Evolutionary conservation across 2,113 vertebrate species (phyloP).

Genomic region (Vimba vimba): DNA sequence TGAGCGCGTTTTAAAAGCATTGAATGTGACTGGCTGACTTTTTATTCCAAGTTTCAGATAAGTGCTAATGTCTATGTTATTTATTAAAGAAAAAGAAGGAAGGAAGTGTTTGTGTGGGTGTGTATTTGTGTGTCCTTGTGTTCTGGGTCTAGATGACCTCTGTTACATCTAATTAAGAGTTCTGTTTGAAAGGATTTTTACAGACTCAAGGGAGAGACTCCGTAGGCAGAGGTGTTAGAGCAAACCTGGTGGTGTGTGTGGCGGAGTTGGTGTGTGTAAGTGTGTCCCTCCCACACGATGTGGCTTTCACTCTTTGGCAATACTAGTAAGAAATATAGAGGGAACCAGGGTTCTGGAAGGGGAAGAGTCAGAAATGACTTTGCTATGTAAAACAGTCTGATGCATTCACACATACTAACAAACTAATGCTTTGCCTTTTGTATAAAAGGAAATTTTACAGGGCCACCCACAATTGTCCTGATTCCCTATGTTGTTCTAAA

Average conservation of each 20-base stretch:
- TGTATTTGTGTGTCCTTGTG: conserved; percentile 30
- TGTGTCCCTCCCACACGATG: conserved; percentile 9
- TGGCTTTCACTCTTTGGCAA: neutral
- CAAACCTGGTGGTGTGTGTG: neutral
- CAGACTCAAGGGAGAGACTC: conserved; percentile 43
- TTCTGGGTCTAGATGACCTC: conserved; percentile 35
- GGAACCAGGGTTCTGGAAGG: neutral
- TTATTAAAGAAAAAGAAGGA: conserved; percentile 33
- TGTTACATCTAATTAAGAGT: conserved; percentile 53
- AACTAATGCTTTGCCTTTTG: neutral
- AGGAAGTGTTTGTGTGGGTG: conserved; percentile 45
- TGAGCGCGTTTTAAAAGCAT: conserved; percentile 20
- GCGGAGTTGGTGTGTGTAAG: conserved; percentile 1
- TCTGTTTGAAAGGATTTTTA: conserved; percentile 46
- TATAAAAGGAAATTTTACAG: neutral
- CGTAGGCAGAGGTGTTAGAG: conserved; percentile 53
- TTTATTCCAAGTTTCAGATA: conserved; percentile 28
- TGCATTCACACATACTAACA: neutral
- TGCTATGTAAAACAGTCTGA: neutral
- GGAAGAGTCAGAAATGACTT: neutral
- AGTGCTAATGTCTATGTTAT: conserved; percentile 25
- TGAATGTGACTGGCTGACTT: neutral
- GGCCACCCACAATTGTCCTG: neutral
- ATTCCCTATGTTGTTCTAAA: neutral
- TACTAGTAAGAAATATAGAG: neutral